Percentiles rank a stretch among this genome's conserved stretches.
These are phyloP conservation scores for Gymnothorax javanicus DNA, from an alignment of 2,797 vertebrate species.

Conservation along the genomic window DNA sequence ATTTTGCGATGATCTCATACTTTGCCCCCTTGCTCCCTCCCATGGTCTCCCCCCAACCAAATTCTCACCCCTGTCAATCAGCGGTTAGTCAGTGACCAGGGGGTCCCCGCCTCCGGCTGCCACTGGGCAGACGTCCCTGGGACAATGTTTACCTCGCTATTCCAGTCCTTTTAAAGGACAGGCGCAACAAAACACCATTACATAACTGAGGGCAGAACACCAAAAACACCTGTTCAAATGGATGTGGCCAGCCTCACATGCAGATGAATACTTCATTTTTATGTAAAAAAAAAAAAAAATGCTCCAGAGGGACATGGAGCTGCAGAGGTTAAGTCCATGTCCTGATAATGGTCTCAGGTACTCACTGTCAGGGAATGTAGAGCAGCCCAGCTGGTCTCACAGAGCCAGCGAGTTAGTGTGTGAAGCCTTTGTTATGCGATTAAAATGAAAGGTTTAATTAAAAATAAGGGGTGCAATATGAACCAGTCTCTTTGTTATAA, in stretches of 20 bases:
- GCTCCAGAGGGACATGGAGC: not conserved
- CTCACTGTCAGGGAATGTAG: not conserved
- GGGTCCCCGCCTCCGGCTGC: not conserved
- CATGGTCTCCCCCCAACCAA: not conserved
- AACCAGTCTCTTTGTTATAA: not conserved
- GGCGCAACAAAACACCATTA: conserved; percentile 12
- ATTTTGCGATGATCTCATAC: conserved; percentile 13
- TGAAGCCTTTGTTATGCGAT: not conserved
- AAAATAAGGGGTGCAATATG: not conserved
- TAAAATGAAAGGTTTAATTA: not conserved
- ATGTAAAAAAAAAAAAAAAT: not conserved
- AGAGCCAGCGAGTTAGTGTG: not conserved
- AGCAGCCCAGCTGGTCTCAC: not conserved
- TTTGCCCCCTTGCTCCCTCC: not conserved
- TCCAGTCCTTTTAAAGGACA: not conserved
- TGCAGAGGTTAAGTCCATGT: not conserved
- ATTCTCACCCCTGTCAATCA: not conserved
- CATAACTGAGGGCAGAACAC: not conserved
- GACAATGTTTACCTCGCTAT: not conserved
- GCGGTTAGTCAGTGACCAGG: not conserved
- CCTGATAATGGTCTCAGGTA: not conserved
- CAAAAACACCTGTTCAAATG: not conserved
- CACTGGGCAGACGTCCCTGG: not conserved
- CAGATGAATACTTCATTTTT: not conserved
- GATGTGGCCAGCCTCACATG: not conserved